Conservation (phyloP, 2,888 invertebrate genomes). For the Koerneria pararmatus region DNA sequence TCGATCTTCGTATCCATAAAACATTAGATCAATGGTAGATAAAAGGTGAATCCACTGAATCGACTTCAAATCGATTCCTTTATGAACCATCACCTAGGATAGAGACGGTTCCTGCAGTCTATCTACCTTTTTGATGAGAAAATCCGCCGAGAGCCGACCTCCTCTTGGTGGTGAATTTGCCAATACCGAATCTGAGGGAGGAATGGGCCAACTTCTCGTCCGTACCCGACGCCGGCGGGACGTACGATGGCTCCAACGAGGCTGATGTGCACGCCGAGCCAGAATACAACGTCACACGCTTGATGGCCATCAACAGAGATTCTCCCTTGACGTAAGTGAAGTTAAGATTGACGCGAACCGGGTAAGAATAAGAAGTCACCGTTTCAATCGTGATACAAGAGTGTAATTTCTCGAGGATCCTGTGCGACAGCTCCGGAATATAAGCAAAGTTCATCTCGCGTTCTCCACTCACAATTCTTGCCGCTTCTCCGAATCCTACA, state of each 20-base stretch:
- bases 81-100: slow-evolving; percentile 99
- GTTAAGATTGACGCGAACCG: slow-evolving; percentile 89
- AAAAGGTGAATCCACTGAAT: slow-evolving; percentile 98
- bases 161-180: slow-evolving; percentile 92
- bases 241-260: slow-evolving; percentile 92
- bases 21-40: slow-evolving; percentile 8
- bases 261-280: slow-evolving; percentile 91
- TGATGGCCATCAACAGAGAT: slow-evolving; percentile 92
- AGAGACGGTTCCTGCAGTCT: slow-evolving; percentile 95
- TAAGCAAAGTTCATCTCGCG: slow-evolving; percentile 72
- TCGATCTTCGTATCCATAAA: no score
- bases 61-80: slow-evolving; percentile 90
- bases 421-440: slow-evolving; percentile 75
- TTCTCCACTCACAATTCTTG: slow-evolving; percentile 47
- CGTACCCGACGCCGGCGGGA: slow-evolving; percentile 82
- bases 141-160: slow-evolving; percentile 75
- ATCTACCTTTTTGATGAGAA: slow-evolving; percentile 81
- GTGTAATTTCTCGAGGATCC: slow-evolving; percentile 75
- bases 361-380: slow-evolving; percentile 77
- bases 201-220: slow-evolving; percentile 99
- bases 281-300: slow-evolving; percentile 62
- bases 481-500: slow-evolving; percentile 74
- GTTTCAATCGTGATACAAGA: slow-evolving; percentile 86
- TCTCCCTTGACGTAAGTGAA: slow-evolving; percentile 96
- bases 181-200: slow-evolving; percentile 94